phyloP scores from a whole-genome alignment of 2,888 invertebrate species.

The Hemaris fuciformis region DNA sequence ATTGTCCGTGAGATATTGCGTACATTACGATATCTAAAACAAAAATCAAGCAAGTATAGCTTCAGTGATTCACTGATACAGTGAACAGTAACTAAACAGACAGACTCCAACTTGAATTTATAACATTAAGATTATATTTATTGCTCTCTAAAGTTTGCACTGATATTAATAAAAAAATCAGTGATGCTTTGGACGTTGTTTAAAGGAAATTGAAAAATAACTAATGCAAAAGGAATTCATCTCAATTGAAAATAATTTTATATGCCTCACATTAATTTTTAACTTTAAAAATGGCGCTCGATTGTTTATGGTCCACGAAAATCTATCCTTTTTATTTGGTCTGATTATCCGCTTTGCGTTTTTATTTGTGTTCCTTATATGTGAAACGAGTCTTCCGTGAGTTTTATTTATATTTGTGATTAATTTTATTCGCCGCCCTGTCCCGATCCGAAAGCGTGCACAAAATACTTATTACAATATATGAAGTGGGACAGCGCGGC shows the following conservation, averaged over 20 bases:
- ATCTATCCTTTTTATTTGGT: neutral
- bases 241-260: too few relatives aligned
- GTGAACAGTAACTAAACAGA: too few relatives aligned
- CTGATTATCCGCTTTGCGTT: neutral
- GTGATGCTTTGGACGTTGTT: neutral
- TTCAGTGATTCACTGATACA: too few relatives aligned
- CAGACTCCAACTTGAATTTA: too few relatives aligned
- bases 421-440: constrained; percentile 14
- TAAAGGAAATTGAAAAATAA: neutral
- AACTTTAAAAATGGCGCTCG: neutral
- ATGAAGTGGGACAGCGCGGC: neutral
- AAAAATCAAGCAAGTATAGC: too few relatives aligned
- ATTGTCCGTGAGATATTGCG: too few relatives aligned
- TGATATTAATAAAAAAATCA: too few relatives aligned
- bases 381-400: constrained; percentile 26
- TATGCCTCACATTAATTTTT: neutral
- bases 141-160: too few relatives aligned
- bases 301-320: neutral
- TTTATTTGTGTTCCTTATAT: neutral
- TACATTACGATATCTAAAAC: too few relatives aligned
- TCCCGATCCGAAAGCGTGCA: neutral
- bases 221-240: neutral
- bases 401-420: constrained; percentile 25
- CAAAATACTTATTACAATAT: neutral
- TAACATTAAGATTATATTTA: too few relatives aligned